Evolutionary conservation across 2,113 vertebrate species (phyloP), one percentile per base, ranked within the genome.

Genomic region (Anguilla rostrata): DNA sequence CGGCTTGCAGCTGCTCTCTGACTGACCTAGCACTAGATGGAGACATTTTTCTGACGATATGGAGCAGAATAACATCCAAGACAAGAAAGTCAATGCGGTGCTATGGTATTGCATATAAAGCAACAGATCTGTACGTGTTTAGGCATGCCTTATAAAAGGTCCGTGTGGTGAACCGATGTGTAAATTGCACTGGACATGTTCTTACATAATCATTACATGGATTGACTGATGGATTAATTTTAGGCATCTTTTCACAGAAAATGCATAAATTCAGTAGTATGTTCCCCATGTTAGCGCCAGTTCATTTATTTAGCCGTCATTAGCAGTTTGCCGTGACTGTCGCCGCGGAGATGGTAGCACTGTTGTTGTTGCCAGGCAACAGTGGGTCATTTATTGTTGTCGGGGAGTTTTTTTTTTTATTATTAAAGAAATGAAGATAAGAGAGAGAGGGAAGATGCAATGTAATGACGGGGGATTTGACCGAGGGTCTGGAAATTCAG

Each of bases 341-440:
- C 41, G 49, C 49, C 39, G 29, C 53, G 18, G 82, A 22, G 12
- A 2, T 57, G 43, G 40, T 78, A 12, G 66, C 34, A 34, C 16
- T 9, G 40, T 8, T 9, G 40, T 18, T 78, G 84, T 85, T 85
- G 84, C 84, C 49, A 85, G 41, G 84, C 84, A 85, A 85, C 84
- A 78, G 39, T 5, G 34, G 49, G 82, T 83, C 82, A 15, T 63
- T 3, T 75, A 75, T 5, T 2, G 9, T 5, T 29, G 15, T 83
- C 53, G 1, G 41, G 2, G 57, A 83, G 82, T 83, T 46, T 46
- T 18, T 81, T 26, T 81, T 26, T 81, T 40, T 26, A 46, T 43
- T 5, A 81, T 46, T 22, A 43, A 14, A 22, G 22, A 83, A 83
- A 29, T 49, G 9, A 83, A 83, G 56, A 82, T 79, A 82, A 46